These are phyloP conservation scores for Drosophila macrospina DNA, from an alignment of 2,888 invertebrate species.

Conservation along the genomic window DNA sequence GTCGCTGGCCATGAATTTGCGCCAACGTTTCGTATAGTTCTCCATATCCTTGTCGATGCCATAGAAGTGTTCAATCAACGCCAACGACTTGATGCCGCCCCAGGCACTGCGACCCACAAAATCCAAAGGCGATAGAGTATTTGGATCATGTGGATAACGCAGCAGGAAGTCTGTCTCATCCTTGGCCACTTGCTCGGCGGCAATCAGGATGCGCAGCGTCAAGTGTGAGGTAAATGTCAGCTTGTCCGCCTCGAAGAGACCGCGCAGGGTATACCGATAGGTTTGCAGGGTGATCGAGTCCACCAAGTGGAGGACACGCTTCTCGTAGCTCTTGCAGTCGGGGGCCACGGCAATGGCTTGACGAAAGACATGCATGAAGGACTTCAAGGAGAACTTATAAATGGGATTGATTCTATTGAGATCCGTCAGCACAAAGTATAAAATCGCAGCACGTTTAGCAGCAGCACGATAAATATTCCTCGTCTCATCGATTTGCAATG, in stretches of 20 bases:
- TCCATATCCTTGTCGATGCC: conserved; percentile 96
- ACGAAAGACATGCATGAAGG: conserved; percentile 96
- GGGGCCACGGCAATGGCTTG: conserved; percentile 92
- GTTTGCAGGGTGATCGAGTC: conserved; percentile 95
- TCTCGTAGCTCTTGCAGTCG: conserved; percentile 89
- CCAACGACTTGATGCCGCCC: conserved; percentile 93
- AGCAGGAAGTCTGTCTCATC: conserved; percentile 95
- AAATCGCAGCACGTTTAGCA: conserved; percentile 93
- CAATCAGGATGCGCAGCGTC: conserved; percentile 88
- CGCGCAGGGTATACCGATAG: conserved; percentile 95
- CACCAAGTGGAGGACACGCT: conserved; percentile 91
- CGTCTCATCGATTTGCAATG: conserved; percentile 95
- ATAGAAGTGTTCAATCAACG: conserved; percentile 92
- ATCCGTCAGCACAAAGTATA: conserved; percentile 97
- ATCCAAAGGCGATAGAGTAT: conserved; percentile 90
- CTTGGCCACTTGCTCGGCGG: conserved; percentile 88
- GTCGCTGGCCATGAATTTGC: conserved; percentile 95
- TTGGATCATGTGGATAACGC: conserved; percentile 92
- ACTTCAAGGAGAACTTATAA: conserved; percentile 98
- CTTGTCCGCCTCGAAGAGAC: conserved; percentile 96
- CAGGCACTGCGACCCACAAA: conserved; percentile 92
- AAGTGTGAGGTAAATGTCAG: conserved; percentile 95
- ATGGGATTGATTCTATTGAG: conserved; percentile 96
- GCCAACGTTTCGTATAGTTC: conserved; percentile 96
- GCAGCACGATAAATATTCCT: conserved; percentile 95